Evolutionary conservation across 1,140 invertebrate species (phyloP), one percentile per base, ranked within the genome.

Genomic region (Geopemphigus sp.): DNA sequence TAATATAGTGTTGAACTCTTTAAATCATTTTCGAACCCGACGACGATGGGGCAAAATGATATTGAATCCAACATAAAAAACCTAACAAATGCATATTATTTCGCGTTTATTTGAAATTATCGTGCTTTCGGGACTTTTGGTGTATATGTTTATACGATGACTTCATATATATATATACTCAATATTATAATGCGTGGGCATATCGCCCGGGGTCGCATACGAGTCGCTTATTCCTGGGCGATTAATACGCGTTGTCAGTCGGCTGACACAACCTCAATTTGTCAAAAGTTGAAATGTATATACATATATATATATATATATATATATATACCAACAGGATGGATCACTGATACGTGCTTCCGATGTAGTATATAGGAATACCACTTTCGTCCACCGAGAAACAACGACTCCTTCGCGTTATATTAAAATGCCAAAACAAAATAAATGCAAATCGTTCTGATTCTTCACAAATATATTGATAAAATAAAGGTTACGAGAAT

Each of bases 211-310:
- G 54, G 32, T n/a, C n/a, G n/a, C n/a, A n/a, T n/a, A n/a, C 50
- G 73, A 56, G 70, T 24, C 26, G 32, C 73, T 76, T 45, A 39
- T 39, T 57, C 19, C n/a, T 76, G 8, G 26, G 53, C 73, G 73
- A 76, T 59, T 76, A 76, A 76, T 76, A 59, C 56, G 73, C 53
- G 54, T 59, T 61, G 73, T 76, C 73, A 59, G 73, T 57, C 56
- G 73, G 22, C 29, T 19, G 73, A 22, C 39, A 56, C n/a, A 59
- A 76, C 73, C 73, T 76, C 56, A 76, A 76, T 76, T 76, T 76
- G 73, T 76, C 73, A 76, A 68, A 68, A 50, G 66, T 68, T 50
- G 66, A 68, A 68, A 68, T 68, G 50, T 50, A 8, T 39, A 39
- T 39, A 39, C 32, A 39, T 39, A 8, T 8, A 39, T 8, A 39